phyloP scores from a whole-genome alignment of 2,113 vertebrate species.

The Uria aalge region DNA sequence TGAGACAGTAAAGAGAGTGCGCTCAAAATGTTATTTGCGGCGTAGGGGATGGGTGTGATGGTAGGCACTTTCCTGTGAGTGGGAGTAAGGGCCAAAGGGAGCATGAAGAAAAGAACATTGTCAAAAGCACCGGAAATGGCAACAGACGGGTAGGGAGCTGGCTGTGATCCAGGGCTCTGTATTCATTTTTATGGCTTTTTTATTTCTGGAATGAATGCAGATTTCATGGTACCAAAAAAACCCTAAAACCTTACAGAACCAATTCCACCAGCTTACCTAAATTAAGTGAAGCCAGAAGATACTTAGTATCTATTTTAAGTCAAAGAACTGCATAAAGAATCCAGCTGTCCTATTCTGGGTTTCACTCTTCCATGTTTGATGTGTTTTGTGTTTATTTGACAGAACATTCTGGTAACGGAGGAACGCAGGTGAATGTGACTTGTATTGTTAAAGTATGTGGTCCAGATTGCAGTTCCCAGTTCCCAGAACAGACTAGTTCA shows the following conservation, averaged over 20 bases:
- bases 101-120: neutral
- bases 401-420: slow-evolving; percentile 29
- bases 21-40: neutral
- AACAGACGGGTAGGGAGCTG: neutral
- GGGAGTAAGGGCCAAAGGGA: neutral
- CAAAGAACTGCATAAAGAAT: neutral
- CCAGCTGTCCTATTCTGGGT: accelerated
- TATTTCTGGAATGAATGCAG: neutral
- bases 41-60: neutral
- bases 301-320: neutral
- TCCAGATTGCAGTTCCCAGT: slow-evolving; percentile 36
- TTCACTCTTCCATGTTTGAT: neutral
- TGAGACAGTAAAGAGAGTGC: neutral
- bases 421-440: slow-evolving; percentile 67
- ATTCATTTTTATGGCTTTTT: neutral
- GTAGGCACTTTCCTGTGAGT: neutral
- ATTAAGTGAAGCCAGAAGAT: neutral
- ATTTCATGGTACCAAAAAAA: neutral
- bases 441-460: slow-evolving; percentile 68
- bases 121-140: neutral
- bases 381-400: neutral
- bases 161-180: neutral
- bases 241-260: neutral
- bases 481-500: slow-evolving; percentile 5
- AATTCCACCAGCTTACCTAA: neutral